A percentile compares a stretch with the other conserved stretches of the same genome.
Evolutionary conservation across 2,113 vertebrate species (phyloP).

Genomic region (Phainopepla nitens): DNA sequence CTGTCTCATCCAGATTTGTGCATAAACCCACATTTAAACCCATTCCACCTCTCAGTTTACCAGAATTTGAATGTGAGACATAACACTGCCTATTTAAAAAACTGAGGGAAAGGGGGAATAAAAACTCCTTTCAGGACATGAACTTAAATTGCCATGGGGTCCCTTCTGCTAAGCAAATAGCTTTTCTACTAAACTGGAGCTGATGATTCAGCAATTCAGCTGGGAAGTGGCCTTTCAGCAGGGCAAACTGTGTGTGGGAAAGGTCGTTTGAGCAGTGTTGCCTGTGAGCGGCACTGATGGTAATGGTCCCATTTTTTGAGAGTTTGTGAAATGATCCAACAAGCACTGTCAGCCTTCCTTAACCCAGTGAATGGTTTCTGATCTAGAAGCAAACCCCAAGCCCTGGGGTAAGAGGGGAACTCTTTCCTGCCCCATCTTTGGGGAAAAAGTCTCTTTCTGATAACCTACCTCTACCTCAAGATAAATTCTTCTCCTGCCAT

Average conservation of each 20-base stretch:
- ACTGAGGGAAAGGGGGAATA: not conserved
- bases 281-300: not conserved
- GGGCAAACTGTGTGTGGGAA: not conserved
- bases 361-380: not conserved
- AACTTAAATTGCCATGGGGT: not conserved
- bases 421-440: not conserved
- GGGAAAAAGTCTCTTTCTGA: not conserved
- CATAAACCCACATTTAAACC: not conserved
- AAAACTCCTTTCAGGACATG: conserved; percentile 15
- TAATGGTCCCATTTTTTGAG: not conserved
- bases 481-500: not conserved
- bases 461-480: not conserved
- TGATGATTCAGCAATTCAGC: conserved; percentile 28
- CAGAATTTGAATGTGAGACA: not conserved
- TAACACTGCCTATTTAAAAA: conserved; percentile 24
- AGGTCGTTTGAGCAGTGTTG: not conserved
- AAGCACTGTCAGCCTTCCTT: not conserved
- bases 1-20: not conserved
- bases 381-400: not conserved
- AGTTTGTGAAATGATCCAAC: not conserved
- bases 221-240: not conserved
- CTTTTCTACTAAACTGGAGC: conserved; percentile 6
- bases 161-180: conserved; percentile 2
- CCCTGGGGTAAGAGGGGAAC: not conserved
- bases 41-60: not conserved